These are phyloP conservation scores for Drosophila barbarae DNA, from an alignment of 2,888 invertebrate species.

Conservation along the genomic window DNA sequence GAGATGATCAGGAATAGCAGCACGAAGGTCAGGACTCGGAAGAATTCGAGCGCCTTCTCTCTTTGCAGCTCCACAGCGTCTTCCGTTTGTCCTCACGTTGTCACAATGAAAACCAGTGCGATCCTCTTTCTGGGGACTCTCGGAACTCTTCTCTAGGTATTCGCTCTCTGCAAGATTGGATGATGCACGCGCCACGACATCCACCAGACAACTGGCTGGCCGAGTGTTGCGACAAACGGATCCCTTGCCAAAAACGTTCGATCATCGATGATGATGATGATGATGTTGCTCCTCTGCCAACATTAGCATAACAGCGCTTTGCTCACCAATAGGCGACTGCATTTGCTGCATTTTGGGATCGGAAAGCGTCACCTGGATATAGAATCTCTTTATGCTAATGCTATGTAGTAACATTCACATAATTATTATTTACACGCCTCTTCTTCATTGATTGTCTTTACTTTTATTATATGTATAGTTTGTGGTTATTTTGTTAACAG, in stretches of 20 bases:
- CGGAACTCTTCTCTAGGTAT: not conserved
- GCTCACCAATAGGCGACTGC: constrained; percentile 3
- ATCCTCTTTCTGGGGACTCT: not conserved
- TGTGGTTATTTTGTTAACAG: not conserved
- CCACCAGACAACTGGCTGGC: constrained; percentile 50
- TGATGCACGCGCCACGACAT: constrained; percentile 50
- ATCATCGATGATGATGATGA: constrained; percentile 16
- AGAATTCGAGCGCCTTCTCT: constrained; percentile 78
- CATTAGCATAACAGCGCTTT: constrained; percentile 13
- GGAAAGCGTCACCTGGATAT: not conserved
- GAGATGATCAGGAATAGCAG: constrained; percentile 78
- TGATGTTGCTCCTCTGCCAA: constrained; percentile 15
- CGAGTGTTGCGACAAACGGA: constrained; percentile 35
- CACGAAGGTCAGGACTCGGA: constrained; percentile 78
- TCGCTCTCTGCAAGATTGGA: not conserved
- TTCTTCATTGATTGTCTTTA: not conserved
- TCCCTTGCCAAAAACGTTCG: constrained; percentile 36
- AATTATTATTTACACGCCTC: not conserved
- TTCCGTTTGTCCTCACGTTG: constrained; percentile 58
- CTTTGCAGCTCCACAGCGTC: constrained; percentile 80
- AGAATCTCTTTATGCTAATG: not conserved
- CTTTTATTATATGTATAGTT: not conserved
- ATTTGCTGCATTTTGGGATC: not conserved
- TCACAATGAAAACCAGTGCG: constrained; percentile 40
- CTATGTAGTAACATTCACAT: not conserved